phyloP scores from a whole-genome alignment of 2,797 vertebrate genomes.

The Pangasius krempfi region DNA sequence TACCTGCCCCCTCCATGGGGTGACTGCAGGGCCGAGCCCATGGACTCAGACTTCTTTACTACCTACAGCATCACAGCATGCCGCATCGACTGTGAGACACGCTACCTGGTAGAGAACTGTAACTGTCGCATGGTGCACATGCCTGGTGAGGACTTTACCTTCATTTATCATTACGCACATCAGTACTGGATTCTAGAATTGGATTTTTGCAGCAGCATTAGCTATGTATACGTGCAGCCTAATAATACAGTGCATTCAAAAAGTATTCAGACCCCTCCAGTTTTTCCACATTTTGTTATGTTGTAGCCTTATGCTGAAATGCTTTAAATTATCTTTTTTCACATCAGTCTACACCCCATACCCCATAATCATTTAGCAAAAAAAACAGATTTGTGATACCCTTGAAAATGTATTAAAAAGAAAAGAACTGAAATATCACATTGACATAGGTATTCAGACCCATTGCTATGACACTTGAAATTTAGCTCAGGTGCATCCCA shows the following conservation, averaged over 20 bases:
- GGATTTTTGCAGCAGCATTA: not conserved
- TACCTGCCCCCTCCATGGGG: conserved; percentile 97
- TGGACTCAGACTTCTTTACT: conserved; percentile 95
- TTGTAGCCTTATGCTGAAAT: no score
- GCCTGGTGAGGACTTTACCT: conserved; percentile 82
- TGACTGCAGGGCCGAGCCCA: conserved; percentile 87
- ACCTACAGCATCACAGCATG: conserved; percentile 96
- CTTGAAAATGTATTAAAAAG: no score
- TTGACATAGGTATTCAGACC: not conserved
- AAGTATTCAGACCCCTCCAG: no score
- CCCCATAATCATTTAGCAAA: no score
- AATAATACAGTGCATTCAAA: not conserved
- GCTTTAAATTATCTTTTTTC: no score
- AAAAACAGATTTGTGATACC: no score
- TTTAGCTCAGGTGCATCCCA: no score
- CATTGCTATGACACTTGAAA: not conserved
- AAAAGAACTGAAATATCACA: not conserved
- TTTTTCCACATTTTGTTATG: no score
- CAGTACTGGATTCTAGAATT: not conserved
- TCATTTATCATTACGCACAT: not conserved
- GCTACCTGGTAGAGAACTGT: conserved; percentile 98
- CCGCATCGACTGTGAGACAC: conserved; percentile 96
- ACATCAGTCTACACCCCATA: no score
- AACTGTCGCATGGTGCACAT: conserved; percentile 99
- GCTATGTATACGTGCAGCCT: not conserved